Conservation (phyloP, 2,113 vertebrate genomes). For the Aplodontia rufa region DNA sequence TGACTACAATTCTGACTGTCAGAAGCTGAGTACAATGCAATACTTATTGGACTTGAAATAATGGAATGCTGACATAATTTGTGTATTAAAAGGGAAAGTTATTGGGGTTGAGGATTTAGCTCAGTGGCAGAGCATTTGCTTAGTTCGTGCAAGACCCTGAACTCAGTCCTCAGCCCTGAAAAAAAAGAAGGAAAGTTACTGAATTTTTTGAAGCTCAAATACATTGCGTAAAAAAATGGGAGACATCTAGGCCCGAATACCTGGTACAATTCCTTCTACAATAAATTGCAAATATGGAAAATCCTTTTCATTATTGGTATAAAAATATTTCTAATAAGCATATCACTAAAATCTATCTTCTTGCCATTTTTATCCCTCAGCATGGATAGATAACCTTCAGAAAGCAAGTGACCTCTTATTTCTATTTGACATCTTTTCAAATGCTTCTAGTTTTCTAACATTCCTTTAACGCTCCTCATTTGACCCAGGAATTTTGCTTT, state of each 20-base stretch:
- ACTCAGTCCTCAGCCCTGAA: no score
- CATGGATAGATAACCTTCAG: background rate
- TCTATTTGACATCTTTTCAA: background rate
- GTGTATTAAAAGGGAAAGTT: background rate
- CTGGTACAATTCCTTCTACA: background rate
- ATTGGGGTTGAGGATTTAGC: no score
- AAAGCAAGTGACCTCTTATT: background rate
- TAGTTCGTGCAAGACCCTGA: no score
- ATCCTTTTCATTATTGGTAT: background rate
- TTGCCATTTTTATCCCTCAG: background rate
- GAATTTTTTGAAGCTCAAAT: background rate
- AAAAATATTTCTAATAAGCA: background rate
- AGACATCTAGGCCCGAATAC: background rate
- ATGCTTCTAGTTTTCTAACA: background rate
- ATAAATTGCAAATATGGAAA: background rate
- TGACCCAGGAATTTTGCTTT: background rate
- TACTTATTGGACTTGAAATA: background rate
- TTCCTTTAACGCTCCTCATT: background rate
- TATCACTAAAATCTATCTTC: background rate
- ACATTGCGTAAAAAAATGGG: background rate
- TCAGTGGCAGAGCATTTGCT: no score
- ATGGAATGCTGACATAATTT: background rate
- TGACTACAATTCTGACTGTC: background rate
- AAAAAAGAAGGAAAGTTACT: no score
- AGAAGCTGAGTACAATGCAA: rapidly evolving